phyloP scores from a whole-genome alignment of 2,797 vertebrate species.

The Micromesistius poutassou region DNA sequence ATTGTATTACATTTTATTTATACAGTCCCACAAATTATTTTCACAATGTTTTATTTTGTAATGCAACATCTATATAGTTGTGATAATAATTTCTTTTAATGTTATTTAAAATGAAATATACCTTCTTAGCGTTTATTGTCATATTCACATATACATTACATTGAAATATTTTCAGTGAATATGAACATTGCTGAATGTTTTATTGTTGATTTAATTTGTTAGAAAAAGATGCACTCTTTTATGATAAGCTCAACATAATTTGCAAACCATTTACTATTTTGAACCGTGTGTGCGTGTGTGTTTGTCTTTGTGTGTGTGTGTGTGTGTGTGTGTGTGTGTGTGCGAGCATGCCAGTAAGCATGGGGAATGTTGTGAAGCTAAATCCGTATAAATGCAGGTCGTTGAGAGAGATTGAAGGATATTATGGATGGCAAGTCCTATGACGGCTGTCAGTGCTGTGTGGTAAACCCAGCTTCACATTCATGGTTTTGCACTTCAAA shows the following conservation, averaged over 20 bases:
- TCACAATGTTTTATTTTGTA: neutral
- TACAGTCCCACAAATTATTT: constrained; percentile 13
- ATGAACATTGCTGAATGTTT: constrained; percentile 26
- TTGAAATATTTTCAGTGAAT: neutral
- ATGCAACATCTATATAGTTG: neutral
- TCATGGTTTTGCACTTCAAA: constrained; percentile 26
- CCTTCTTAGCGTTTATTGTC: neutral
- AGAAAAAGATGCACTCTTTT: neutral
- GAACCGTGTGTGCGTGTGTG: neutral
- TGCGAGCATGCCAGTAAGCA: neutral
- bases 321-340: neutral
- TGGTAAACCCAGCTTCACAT: neutral
- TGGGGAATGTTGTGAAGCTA: constrained; percentile 9
- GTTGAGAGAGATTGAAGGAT: neutral
- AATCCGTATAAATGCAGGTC: constrained; percentile 3
- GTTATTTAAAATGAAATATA: neutral
- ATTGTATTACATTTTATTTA: constrained; percentile 28
- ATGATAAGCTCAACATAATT: neutral
- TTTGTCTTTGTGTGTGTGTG: neutral
- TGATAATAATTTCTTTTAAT: neutral
- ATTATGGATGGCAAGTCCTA: neutral
- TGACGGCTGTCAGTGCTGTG: neutral
- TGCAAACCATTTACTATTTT: neutral
- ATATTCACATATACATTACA: neutral
- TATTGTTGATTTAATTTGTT: constrained; percentile 3